phyloP scores from a whole-genome alignment of 2,113 vertebrate species.

The Phylloscopus trochiloides region DNA sequence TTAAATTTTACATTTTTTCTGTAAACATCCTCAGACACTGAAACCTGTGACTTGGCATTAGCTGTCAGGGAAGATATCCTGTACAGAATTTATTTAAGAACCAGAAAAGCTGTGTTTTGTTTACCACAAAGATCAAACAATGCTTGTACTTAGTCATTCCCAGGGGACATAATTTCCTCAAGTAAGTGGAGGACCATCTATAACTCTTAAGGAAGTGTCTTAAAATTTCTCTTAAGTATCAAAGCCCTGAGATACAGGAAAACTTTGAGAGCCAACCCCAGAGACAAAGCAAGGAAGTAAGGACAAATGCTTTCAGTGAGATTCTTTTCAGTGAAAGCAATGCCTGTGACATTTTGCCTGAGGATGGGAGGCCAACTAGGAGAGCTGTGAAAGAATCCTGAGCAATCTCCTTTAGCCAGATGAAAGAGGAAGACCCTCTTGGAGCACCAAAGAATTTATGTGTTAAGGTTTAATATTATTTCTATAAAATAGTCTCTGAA shows the following conservation, averaged over 20 bases:
- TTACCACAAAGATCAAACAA: not conserved
- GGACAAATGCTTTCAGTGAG: not conserved
- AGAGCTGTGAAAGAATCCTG: not conserved
- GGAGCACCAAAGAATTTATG: not conserved
- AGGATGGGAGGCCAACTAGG: not conserved
- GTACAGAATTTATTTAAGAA: not conserved
- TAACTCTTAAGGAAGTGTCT: not conserved
- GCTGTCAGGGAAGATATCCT: not conserved
- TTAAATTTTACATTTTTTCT: not conserved
- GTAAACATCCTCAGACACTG: not conserved
- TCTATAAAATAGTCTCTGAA: not conserved
- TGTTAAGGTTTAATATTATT: not conserved
- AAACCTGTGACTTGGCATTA: not conserved
- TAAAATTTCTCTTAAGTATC: not conserved
- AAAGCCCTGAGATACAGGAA: slow-evolving; percentile 15
- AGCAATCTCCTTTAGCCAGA: not conserved
- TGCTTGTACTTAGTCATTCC: not conserved
- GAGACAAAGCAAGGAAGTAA: not conserved
- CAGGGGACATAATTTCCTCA: not conserved
- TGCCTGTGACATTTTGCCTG: not conserved
- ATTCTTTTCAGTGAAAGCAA: not conserved
- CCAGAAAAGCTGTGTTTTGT: not conserved
- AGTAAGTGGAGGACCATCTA: not conserved
- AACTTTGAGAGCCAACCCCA: not conserved
- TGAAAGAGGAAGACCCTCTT: not conserved